Base-by-base conservation (phyloP, 2,797 vertebrate genomes). In the Phrynocephalus guinanensis region DNA sequence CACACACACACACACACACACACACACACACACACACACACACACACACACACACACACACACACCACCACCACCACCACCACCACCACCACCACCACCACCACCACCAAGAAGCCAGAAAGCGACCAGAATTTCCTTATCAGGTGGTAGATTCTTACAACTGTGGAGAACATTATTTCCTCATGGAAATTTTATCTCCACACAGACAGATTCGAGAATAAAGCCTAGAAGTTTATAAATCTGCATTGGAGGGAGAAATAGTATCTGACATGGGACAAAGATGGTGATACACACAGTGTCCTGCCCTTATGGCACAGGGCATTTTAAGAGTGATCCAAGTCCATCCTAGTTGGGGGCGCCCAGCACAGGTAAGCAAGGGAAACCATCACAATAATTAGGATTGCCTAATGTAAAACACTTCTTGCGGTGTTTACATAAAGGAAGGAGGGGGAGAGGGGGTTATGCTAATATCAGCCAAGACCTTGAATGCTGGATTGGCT, bases 401-500 rank as follows among this genome's bases (percentile, higher is more conserved):
- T 0, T 1, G 87, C 88, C 68, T 88, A 81, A 88, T 1, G 33
- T 0, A 82, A 90, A 92, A 82, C 81, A 83, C 70, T 0, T 28
- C 86, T 90, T 91, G 90, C 85, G 86, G 90, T 87, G 28, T 81
- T 87, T 86, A 89, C 82, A 88, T 73, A 86, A 0, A 86, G 30
- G 0, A 77, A 88, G 67, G 3, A 89, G 38, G 48, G 87, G 66
- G 3, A 56, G 56, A 60, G 90, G 90, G 91, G 84, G 20, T n/a
- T 77, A 67, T 78, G 81, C 73, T 89, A 95, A 76, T 7, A 0
- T 83, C 91, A 84, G 92, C 89, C 90, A 93, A 92, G 87, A 28
- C 13, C 28, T 50, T 78, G 73, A 0, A 0, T 91, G 89, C 88
- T 91, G 80, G 86, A 88, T 83, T 94, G 94, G 93, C 91, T 94